Evolutionary conservation across 2,113 vertebrate genomes (phyloP).

Genomic region (Osmerus eperlanus): DNA sequence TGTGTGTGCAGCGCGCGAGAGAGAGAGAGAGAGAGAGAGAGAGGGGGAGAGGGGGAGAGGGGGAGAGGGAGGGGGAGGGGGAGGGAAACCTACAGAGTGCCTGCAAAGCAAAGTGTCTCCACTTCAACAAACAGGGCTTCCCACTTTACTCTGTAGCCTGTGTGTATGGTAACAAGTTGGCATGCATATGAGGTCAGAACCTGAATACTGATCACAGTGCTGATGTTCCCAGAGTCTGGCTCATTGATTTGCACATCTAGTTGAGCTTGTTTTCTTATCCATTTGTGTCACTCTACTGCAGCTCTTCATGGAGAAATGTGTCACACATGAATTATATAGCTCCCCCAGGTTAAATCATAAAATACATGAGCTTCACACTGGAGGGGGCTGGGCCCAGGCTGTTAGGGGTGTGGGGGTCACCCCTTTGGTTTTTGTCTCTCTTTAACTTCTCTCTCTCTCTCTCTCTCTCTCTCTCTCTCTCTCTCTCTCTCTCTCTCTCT

Average conservation of each 20-base stretch:
- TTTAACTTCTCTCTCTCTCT: too few relatives aligned
- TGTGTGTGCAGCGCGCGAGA: too few relatives aligned
- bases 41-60: too few relatives aligned
- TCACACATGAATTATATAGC: conserved; percentile 89
- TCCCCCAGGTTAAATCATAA: conserved; percentile 86
- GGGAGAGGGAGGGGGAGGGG: too few relatives aligned
- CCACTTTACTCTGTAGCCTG: neutral
- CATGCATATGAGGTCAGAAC: conserved; percentile 84
- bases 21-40: too few relatives aligned
- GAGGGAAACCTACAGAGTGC: too few relatives aligned
- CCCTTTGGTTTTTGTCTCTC: conserved; percentile 34
- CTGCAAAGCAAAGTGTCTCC: too few relatives aligned
- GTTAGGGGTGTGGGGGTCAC: conserved; percentile 29
- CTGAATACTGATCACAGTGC: conserved; percentile 85
- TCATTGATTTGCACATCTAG: conserved; percentile 92
- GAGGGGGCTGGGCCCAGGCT: conserved; percentile 69
- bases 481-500: too few relatives aligned
- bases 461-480: too few relatives aligned
- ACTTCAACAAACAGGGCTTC: too few relatives aligned
- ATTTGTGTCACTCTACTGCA: conserved; percentile 90
- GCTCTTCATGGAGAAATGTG: conserved; percentile 84
- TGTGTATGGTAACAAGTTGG: conserved; percentile 75
- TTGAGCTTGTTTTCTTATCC: conserved; percentile 92
- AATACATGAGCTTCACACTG: conserved; percentile 88
- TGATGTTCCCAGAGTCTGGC: conserved; percentile 78